phyloP scores from a whole-genome alignment of 2,888 invertebrate species.

The Strigamia crassipes region DNA sequence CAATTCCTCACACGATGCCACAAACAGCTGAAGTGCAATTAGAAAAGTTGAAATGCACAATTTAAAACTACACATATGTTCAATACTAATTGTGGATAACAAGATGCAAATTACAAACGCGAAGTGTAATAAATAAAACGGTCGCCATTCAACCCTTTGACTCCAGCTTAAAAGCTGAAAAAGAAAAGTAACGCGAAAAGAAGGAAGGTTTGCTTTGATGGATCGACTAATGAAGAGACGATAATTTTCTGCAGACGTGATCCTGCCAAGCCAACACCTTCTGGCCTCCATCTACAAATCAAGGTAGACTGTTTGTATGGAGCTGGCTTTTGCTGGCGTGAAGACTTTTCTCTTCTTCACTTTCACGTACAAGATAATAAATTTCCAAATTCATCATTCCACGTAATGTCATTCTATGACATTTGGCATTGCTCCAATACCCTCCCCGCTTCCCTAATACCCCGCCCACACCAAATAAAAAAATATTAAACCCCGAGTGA shows the following conservation, averaged over 20 bases:
- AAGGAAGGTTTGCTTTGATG: constrained; percentile 24
- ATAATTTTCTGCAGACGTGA: constrained; percentile 22
- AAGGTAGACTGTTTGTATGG: background rate
- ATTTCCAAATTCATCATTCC: constrained; percentile 40
- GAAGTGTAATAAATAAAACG: background rate
- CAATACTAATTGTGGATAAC: constrained; percentile 5
- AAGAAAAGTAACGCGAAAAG: background rate
- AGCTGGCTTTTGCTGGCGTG: background rate
- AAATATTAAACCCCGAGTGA: background rate
- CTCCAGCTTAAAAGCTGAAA: background rate
- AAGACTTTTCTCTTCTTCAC: background rate
- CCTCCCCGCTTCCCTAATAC: background rate
- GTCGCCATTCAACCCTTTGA: background rate
- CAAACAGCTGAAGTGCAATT: constrained; percentile 30
- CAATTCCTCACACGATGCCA: background rate
- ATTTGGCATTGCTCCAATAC: background rate
- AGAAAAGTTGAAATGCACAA: constrained; percentile 1
- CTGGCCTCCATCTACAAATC: constrained; percentile 27
- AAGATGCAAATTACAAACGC: background rate
- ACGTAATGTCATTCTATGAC: constrained; percentile 1
- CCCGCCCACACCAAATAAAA: background rate
- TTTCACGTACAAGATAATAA: constrained; percentile 19
- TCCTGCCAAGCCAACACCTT: constrained; percentile 34
- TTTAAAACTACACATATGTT: background rate
- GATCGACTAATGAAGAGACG: constrained; percentile 32